A percentile compares a stretch with the other conserved stretches of the same genome.
phyloP scores from a whole-genome alignment of 1,140 invertebrate species.

The Coenobita brevimanus region DNA sequence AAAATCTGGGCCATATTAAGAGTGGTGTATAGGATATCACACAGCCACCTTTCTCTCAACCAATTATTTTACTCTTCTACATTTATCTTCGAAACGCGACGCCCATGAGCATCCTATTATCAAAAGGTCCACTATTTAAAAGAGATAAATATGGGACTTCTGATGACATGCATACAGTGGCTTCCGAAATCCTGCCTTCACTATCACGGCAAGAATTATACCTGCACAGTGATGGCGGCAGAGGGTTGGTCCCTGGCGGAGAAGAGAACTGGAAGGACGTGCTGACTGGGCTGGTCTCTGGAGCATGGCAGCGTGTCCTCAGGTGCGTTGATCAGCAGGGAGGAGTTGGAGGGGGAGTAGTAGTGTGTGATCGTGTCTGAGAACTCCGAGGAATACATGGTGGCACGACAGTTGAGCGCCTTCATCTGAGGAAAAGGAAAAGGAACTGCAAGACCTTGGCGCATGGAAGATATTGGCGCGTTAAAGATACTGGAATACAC shows the following conservation, averaged over 20 bases:
- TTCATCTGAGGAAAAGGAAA: conserved; percentile 2
- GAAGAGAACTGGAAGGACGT: conserved; percentile 4
- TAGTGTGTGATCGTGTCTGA: not conserved
- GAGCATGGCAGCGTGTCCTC: not conserved
- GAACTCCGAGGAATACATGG: not conserved
- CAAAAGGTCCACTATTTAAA: no score
- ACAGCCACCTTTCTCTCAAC: no score
- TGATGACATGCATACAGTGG: not conserved
- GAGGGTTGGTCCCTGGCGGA: conserved; percentile 9
- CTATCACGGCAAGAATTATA: no score
- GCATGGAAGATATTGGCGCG: no score
- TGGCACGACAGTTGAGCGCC: conserved; percentile 34
- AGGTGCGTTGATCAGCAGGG: conserved; percentile 25
- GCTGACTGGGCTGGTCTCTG: not conserved
- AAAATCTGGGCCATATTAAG: no score
- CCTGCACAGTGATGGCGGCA: conserved; percentile 26
- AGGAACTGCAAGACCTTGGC: not conserved
- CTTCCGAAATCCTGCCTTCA: not conserved
- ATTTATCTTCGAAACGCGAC: no score
- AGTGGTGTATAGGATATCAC: no score
- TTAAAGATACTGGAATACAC: no score
- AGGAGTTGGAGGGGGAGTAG: conserved; percentile 52
- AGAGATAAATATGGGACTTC: not conserved
- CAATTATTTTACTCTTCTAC: no score
- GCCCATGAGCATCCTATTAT: no score